phyloP scores from a whole-genome alignment of 2,888 invertebrate species.

The Ornithoptera alexandrae region DNA sequence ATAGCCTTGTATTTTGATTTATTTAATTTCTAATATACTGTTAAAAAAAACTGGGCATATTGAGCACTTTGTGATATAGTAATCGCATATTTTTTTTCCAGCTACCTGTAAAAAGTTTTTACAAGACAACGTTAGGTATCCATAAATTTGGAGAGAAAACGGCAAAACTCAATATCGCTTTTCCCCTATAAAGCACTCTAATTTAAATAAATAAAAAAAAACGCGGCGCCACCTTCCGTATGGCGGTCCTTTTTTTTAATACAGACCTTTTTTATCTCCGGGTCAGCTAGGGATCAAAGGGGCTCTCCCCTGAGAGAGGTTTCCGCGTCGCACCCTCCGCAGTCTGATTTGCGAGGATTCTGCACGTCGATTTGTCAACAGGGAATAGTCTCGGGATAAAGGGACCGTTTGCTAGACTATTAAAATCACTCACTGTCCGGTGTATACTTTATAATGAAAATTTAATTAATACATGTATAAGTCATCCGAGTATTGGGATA shows the following conservation, averaged over 20 bases:
- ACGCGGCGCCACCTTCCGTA: slow-evolving; percentile 78
- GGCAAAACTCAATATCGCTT: slow-evolving; percentile 78
- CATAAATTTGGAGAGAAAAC: slow-evolving; percentile 71
- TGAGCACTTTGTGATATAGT: slow-evolving; percentile 29
- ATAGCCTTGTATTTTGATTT: too few species aligned
- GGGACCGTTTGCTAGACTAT: slow-evolving; percentile 71
- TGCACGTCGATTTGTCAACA: slow-evolving; percentile 76
- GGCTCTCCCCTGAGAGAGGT: slow-evolving; percentile 69
- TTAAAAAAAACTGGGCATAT: slow-evolving; percentile 28
- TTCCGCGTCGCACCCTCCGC: slow-evolving; percentile 50
- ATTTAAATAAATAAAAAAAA: slow-evolving; percentile 73
- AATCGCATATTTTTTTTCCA: slow-evolving; percentile 31
- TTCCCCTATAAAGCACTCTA: slow-evolving; percentile 80
- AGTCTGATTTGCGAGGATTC: slow-evolving; percentile 75
- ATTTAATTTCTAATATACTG: slow-evolving; percentile 30
- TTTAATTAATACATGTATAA: too few species aligned
- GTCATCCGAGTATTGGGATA: too few species aligned
- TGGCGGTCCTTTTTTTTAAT: slow-evolving; percentile 79
- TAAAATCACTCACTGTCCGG: slow-evolving; percentile 73
- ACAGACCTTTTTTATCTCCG: slow-evolving; percentile 79
- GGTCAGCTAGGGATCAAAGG: slow-evolving; percentile 80
- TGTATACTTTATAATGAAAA: slow-evolving; percentile 41
- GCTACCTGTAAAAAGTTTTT: slow-evolving; percentile 53
- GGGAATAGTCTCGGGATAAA: slow-evolving; percentile 75
- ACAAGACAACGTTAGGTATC: slow-evolving; percentile 59